Evolutionary conservation across 2,113 vertebrate genomes (phyloP).

Genomic region (Petaurus breviceps): DNA sequence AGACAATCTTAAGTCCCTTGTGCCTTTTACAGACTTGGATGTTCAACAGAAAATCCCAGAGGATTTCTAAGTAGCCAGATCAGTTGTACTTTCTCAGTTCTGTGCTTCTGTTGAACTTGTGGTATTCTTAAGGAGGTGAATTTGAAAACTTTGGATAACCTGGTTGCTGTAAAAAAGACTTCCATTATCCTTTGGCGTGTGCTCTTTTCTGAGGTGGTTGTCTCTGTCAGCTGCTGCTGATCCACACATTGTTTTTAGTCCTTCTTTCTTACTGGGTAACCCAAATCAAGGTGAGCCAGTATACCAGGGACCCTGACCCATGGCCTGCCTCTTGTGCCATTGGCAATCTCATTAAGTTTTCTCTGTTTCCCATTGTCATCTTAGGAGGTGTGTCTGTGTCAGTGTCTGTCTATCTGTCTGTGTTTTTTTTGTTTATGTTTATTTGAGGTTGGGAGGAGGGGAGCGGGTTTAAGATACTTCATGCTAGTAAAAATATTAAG

Average conservation of each 20-base stretch:
- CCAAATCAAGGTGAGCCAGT: neutral
- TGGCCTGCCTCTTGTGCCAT: neutral
- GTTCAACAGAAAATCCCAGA: neutral
- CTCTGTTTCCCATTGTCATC: slow-evolving; percentile 14
- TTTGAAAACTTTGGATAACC: slow-evolving; percentile 26
- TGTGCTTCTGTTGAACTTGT: neutral
- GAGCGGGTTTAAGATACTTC: too few relatives aligned
- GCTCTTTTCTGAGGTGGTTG: neutral
- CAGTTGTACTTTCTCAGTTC: neutral
- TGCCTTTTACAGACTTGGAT: neutral
- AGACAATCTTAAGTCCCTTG: slow-evolving; percentile 1
- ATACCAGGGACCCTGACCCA: neutral
- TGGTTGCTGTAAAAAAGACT: slow-evolving; percentile 6
- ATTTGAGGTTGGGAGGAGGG: neutral
- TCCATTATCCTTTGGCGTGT: neutral
- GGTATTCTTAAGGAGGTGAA: neutral
- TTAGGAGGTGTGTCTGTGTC: neutral
- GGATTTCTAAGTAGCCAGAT: neutral
- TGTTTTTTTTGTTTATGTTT: too few relatives aligned
- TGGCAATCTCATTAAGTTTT: neutral
- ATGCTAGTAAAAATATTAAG: neutral
- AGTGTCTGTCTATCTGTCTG: neutral
- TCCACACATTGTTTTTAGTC: neutral
- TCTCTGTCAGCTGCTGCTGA: neutral
- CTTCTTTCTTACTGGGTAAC: neutral